Base-by-base conservation (phyloP, 2,888 invertebrate species). In the Leptogaster cylindrica region DNA sequence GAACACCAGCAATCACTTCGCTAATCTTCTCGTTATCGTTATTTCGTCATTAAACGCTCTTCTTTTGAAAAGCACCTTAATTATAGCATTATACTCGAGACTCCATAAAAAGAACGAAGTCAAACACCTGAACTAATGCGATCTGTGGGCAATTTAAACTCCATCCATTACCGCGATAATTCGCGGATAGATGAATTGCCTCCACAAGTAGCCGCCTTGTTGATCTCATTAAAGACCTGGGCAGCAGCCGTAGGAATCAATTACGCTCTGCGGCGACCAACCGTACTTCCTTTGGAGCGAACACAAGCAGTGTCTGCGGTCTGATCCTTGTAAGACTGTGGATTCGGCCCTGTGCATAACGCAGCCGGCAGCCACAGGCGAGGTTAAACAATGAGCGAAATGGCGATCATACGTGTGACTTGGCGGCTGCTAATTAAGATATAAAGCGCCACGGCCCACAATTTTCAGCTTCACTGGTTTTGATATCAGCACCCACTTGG, bases 171-270 rank as follows among this genome's bases (percentile, higher is more conserved):
- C 16, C 51, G 16, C 61, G 18, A 28, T 27, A 44, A 61, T 28
- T 61, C 28, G 44, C 33, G 28, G 27, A 44, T 44, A 61, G 28
- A 31, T 31, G 28, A 31, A 61, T 61, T 27, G 16, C 25, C 16
- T 8, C 44, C 25, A 20, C 28, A 18, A 61, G 16, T 44, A 61
- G 14, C 41, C 61, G 61, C 20, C 41, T 44, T 16, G 61, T 61
- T 61, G 28, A 44, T 61, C 61, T 23, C 61, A 61, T 14, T 44
- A 58, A 44, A 44, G 33, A 55, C 55, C 55, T 55, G 61, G 23
- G 61, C 61, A 61, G 44, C 28, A 61, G 23, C 61, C 25, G 14
- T 41, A 25, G 6, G 27, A 41, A 44, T 61, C 61, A 61, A 61
- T 61, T 61, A 61, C 61, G 27, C 39, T 23, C 25, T 12, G 41